Evolutionary conservation across 2,888 invertebrate species (phyloP).

Genomic region (Odontomyia ornata): DNA sequence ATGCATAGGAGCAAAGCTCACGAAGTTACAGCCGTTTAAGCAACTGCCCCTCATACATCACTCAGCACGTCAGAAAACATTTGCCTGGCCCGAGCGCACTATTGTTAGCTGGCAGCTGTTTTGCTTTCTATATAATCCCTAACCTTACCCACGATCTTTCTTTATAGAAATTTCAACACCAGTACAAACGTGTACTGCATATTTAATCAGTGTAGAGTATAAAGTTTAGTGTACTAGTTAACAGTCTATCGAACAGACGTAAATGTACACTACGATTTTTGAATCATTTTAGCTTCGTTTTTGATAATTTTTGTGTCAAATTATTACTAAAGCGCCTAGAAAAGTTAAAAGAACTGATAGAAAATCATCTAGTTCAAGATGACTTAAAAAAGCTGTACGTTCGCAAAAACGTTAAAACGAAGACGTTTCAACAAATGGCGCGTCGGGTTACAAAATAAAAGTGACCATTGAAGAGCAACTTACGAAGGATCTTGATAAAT

Average conservation of each 20-base stretch:
- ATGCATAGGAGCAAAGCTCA: too few species aligned
- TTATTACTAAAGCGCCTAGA: neutral
- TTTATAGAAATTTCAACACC: too few species aligned
- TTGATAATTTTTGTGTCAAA: neutral
- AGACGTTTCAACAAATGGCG: conserved; percentile 36
- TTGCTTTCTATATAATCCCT: too few species aligned
- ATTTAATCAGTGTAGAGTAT: too few species aligned
- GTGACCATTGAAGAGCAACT: conserved; percentile 9
- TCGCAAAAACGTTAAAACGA: conserved; percentile 36
- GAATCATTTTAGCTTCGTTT: neutral
- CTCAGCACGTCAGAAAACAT: too few species aligned
- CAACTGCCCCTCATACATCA: too few species aligned
- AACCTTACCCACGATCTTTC: too few species aligned
- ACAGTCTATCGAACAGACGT: neutral
- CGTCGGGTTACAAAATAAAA: conserved; percentile 38
- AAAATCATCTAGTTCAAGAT: neutral
- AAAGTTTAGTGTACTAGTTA: neutral
- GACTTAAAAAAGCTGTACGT: conserved; percentile 23
- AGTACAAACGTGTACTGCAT: too few species aligned
- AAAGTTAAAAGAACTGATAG: neutral
- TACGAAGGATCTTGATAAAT: neutral
- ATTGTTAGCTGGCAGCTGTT: too few species aligned
- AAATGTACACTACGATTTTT: neutral
- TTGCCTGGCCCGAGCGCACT: too few species aligned
- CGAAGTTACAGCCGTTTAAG: too few species aligned